Evolutionary conservation across 1,140 invertebrate species (phyloP), one percentile per base, ranked within the genome.

Genomic region (Schlechtendalia chinensis): DNA sequence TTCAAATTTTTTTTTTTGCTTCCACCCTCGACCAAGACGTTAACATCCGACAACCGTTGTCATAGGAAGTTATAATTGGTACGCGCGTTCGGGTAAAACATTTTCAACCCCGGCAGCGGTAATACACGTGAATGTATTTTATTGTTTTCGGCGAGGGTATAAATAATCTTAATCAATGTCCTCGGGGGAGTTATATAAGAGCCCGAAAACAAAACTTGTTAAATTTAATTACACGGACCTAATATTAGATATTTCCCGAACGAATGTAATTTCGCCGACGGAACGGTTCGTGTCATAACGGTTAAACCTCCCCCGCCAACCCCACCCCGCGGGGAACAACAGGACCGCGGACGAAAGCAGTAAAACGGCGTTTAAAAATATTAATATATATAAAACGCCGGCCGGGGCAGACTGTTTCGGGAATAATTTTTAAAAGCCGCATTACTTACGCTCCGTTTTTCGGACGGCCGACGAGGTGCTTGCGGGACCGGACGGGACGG

Each of bases 371-470:
- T 77, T 77, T 77, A 77, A 77, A n/a, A 61, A 77, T 59, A 77
- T 77, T 77, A 77, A 77, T 77, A 61, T n/a, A 59, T 59, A 77
- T 77, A 77, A 77, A 77, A 77, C 29, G 74, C 61, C 45, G n/a
- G 74, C 56, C 45, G 24, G n/a, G 56, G 74, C 74, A 61, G 74
- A 77, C 29, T 22, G 56, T 77, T 77, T 61, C 24, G 74, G 47
- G 47, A 77, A 77, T 77, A 77, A 77, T 77, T 77, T 77, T 77
- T 77, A 77, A 77, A 77, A 77, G 54, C 74, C 74, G 74, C 72
- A 39, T 75, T 75, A 58, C 72, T 75, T 56, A 56, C 72, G 39
- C 27, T 32, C 19, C 53, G 56, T 59, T 75, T 58, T 54, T 12
- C 14, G 47, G 47, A 14, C 32, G 32, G 32, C 3, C 32, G 22